phyloP scores from a whole-genome alignment of 2,113 vertebrate species.

The Corythornis cristatus region DNA sequence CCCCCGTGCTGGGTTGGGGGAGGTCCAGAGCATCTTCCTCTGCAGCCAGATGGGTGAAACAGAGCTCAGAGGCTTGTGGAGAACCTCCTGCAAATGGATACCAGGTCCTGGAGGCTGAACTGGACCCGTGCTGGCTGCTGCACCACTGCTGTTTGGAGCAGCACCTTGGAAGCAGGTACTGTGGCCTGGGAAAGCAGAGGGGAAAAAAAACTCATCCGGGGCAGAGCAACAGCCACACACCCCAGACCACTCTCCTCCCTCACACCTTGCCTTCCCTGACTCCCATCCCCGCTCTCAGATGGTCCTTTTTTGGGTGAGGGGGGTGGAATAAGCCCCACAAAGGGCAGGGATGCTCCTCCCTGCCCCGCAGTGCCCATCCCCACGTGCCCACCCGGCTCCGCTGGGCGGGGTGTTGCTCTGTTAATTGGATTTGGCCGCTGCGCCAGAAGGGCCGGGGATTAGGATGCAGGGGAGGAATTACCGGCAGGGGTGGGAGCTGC shows the following conservation, averaged over 20 bases:
- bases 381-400: accelerated
- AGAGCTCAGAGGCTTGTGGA: background rate
- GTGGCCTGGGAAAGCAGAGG: background rate
- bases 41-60: accelerated
- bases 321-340: background rate
- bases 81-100: background rate
- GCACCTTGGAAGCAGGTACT: background rate
- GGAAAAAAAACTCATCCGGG: background rate
- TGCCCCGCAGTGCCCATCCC: background rate
- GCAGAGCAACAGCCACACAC: accelerated
- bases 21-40: background rate
- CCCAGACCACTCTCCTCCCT: background rate
- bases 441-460: conserved; percentile 30
- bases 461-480: conserved; percentile 25
- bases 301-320: accelerated
- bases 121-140: accelerated
- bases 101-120: background rate
- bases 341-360: background rate
- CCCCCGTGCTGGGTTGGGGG: accelerated
- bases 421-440: conserved; percentile 42
- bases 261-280: accelerated
- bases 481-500: background rate
- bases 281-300: background rate
- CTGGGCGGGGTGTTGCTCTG: background rate
- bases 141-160: background rate